A percentile compares a stretch with the other conserved stretches of the same genome.
Conservation (phyloP, 2,113 vertebrate species). For the Corydoras sp. region DNA sequence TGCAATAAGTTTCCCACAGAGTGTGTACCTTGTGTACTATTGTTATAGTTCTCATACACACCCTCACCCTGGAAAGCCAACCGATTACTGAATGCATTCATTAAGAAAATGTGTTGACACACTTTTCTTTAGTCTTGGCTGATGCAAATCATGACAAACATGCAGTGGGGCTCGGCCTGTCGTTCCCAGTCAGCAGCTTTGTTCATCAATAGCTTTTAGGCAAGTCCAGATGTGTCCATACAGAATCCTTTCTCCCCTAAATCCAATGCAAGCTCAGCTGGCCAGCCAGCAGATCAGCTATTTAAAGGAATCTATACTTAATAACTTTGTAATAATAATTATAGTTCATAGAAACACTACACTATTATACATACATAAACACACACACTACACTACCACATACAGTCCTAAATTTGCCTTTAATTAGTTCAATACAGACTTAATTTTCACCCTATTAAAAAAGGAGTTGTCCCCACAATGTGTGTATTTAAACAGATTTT, state of each 20-base stretch:
- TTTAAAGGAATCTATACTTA: no score
- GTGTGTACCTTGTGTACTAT: neutral
- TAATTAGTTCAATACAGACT: no score
- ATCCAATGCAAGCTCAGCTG: neutral
- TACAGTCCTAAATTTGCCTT: no score
- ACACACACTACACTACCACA: no score
- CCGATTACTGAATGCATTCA: conserved; percentile 7
- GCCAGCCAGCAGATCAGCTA: no score
- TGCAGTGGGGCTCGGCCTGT: neutral
- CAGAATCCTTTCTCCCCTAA: neutral
- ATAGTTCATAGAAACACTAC: no score
- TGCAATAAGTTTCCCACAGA: neutral
- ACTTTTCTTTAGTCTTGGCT: conserved; percentile 14
- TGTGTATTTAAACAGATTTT: no score
- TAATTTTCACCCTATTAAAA: no score
- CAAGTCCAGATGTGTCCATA: conserved; percentile 2
- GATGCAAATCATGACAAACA: conserved; percentile 27
- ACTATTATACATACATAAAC: no score
- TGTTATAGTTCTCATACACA: conserved; percentile 6
- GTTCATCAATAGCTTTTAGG: conserved; percentile 6
- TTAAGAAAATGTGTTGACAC: conserved; percentile 20
- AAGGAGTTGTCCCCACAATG: no score
- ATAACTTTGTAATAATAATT: no score
- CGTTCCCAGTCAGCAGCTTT: neutral
- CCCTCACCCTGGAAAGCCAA: neutral